Evolutionary conservation across 2,797 vertebrate genomes (phyloP).

Genomic region (Sus cebifrons): DNA sequence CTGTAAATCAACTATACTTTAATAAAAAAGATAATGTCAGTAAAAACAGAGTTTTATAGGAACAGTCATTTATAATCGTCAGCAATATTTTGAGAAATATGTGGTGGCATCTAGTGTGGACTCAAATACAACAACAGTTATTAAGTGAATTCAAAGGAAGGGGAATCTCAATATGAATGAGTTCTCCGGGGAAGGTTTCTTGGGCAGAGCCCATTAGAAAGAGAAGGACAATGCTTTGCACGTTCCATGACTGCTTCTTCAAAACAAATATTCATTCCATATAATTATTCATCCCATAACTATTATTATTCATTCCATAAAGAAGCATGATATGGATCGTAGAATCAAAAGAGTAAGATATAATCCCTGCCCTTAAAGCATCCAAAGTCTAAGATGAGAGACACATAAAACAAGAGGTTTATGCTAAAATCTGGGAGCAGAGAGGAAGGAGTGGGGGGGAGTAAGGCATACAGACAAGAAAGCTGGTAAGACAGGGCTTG

Average conservation of each 20-base stretch:
- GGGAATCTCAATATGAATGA: not conserved
- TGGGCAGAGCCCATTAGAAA: not conserved
- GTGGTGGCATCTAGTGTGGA: not conserved
- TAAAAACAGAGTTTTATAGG: not conserved
- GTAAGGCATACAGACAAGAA: not conserved
- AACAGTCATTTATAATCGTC: not conserved
- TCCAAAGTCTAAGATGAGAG: not conserved
- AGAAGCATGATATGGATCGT: not conserved
- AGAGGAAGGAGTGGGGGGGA: not conserved
- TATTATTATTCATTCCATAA: not conserved
- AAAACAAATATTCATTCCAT: conserved; percentile 27
- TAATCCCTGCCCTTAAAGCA: not conserved
- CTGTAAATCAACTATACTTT: too few species aligned
- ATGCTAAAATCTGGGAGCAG: not conserved
- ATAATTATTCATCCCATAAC: not conserved
- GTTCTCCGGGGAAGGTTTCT: not conserved
- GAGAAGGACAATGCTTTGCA: not conserved
- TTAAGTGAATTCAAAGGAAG: not conserved
- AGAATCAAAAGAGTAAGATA: not conserved
- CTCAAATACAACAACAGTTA: not conserved
- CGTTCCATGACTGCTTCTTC: not conserved
- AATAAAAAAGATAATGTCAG: too few species aligned
- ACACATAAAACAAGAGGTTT: not conserved
- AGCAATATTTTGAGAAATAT: not conserved
- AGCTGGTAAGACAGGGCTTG: not conserved